These are phyloP conservation scores for Orgyia antiqua DNA, from an alignment of 2,888 invertebrate species.

Conservation along the genomic window DNA sequence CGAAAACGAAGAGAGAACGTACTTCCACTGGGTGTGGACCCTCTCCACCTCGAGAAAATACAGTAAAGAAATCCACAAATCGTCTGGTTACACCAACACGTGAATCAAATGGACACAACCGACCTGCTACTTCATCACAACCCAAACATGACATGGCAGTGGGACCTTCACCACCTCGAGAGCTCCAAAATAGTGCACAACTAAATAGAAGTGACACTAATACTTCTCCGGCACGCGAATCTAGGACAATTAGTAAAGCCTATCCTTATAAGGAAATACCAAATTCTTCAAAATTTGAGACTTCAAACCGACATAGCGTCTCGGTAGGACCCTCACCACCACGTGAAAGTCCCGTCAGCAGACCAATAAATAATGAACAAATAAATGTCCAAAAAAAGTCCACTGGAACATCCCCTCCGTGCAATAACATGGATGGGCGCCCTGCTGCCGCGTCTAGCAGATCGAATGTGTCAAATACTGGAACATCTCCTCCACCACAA, in stretches of 20 bases:
- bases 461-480: constrained; percentile 78
- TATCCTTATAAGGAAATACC: constrained; percentile 33
- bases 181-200: constrained; percentile 23
- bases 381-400: constrained; percentile 54
- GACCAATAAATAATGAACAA: constrained; percentile 27
- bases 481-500: constrained; percentile 92
- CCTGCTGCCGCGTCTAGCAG: constrained; percentile 35
- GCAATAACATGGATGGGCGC: constrained; percentile 34
- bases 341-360: constrained; percentile 44
- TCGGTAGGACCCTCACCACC: constrained; percentile 62
- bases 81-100: constrained; percentile 68
- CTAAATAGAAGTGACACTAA: constrained; percentile 20
- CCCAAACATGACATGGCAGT: constrained; percentile 57
- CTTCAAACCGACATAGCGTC: constrained; percentile 42
- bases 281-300: constrained; percentile 18
- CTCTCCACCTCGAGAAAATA: constrained; percentile 75
- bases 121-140: constrained; percentile 17
- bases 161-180: constrained; percentile 63
- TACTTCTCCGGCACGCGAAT: constrained; percentile 29
- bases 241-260: constrained; percentile 26
- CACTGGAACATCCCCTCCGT: constrained; percentile 72
- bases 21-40: constrained; percentile 80
- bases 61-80: constrained; percentile 30
- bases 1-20: constrained; percentile 48
- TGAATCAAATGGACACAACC: constrained; percentile 32